Base-by-base conservation (phyloP, 1,140 invertebrate genomes). In the Capitella teleta region DNA sequence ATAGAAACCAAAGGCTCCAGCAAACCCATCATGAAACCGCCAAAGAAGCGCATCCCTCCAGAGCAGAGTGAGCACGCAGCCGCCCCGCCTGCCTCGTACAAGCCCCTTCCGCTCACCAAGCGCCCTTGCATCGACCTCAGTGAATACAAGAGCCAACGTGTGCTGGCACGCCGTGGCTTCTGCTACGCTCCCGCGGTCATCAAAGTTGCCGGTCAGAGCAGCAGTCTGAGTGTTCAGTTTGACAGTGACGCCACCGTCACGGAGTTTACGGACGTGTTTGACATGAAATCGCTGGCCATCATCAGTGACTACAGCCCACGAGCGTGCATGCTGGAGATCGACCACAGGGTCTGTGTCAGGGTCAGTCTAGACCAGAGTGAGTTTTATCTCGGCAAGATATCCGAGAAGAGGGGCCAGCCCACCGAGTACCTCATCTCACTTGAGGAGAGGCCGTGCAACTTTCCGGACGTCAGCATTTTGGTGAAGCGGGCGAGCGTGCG, bases 221-320 rank as follows among this genome's bases (percentile, higher is more conserved):
- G 76, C 71, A 78, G 83, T 68, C 78, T 88, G 54, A 77, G 79
- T 42, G 81, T 89, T 19, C 77, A 83, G 63, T 78, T 89, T 54
- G 86, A 89, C 71, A 72, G 74, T 57, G 76, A 78, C 49, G 75
- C 76, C 28, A 79, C 81, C 52, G 61, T 79, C 18, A 73, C 82
- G 43, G 76, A 78, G 36, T 75, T 71, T 71, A 76, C 56, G 57
- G 68, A 69, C 67, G 74, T 74, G 51, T 79, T 90, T 59, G 82
- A 82, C 60, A 74, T 77, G 55, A 85, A 84, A 64, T 85, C 80
- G 14, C 57, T 53, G 68, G 86, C 92, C 70, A 81, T 97, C 58
- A 91, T 97, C 58, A 82, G 87, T 67, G 90, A 96, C 72, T 87
- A 90, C 55, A 86, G 86, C 68, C 92, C 92, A 28, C 82, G 85